Base-by-base conservation (phyloP, 2,888 invertebrate genomes). In the Choristoneura rosaceana region DNA sequence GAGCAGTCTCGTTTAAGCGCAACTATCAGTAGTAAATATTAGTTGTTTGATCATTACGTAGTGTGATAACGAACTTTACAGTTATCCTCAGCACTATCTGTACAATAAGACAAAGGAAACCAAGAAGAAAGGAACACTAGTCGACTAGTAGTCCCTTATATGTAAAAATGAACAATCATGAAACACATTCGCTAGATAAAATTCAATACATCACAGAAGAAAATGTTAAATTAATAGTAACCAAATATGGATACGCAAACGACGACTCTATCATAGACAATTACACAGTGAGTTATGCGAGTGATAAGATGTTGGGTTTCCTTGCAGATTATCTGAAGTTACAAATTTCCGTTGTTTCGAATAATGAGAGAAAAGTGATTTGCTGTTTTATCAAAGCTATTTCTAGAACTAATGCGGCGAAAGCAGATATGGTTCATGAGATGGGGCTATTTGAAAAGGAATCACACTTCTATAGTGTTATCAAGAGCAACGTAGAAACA, bases 231-330 rank as follows among this genome's bases (percentile, higher is more conserved):
- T 73, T 75, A 25, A 88, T 92, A 75, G 60, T 90, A 50, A 77
- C 77, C 45, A 84, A 80, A 71, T 85, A 80, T 77, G 80, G 79
- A 69, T 78, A 76, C 50, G 34, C 50, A 8, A 77, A 79, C 65
- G 77, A 83, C 70, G 79, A 82, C 33, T 75, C 76, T 34, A 45
- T 74, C 7, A 75, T 88, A 65, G 77, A 84, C 69, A 79, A 82
- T 33, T 92, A 87, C 77, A 71, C 60, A 38, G 75, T 90, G 10
- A 61, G 79, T 33, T 83, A 82, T 67, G 92, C 93, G 2, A 93
- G 91, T 80, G 87, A 90, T 12, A 90, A 89, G 79, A 92, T 93
- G 91, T 78, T 94, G 70, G 94, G 94, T 17, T 93, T 90, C 75
- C 76, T 92, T 41, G 82, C 88, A n/a, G 94, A 94, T 76, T 92